Percentiles rank a stretch among this genome's conserved stretches.
These are phyloP conservation scores for Drosophila recens DNA, from an alignment of 2,888 invertebrate genomes.

Conservation along the genomic window DNA sequence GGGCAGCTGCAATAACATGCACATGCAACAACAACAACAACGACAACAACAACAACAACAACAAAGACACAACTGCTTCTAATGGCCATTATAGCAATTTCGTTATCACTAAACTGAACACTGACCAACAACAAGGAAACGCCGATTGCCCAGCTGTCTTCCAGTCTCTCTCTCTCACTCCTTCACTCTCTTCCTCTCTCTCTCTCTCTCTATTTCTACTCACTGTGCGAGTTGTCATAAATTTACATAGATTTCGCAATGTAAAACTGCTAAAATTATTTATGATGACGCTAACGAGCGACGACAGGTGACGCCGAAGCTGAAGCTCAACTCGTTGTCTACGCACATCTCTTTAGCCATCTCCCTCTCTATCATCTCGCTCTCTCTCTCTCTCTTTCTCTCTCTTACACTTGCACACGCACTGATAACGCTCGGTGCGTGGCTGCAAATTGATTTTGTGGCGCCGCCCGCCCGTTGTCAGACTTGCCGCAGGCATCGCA, in stretches of 20 bases:
- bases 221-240: constrained; percentile 60
- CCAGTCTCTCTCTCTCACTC: constrained; percentile 8
- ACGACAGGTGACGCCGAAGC: constrained; percentile 78
- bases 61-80: constrained; percentile 58
- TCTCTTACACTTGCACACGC: constrained; percentile 31
- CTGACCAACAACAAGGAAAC: constrained; percentile 65
- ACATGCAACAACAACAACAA: constrained; percentile 47
- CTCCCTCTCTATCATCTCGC: no score
- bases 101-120: constrained; percentile 61
- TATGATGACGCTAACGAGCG: constrained; percentile 82
- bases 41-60: constrained; percentile 38
- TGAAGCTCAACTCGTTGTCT: constrained; percentile 16
- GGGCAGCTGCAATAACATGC: constrained; percentile 71
- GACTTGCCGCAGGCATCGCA: constrained; percentile 43
- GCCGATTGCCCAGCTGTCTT: constrained; percentile 34
- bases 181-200: neutral
- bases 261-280: constrained; percentile 75
- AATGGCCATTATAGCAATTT: constrained; percentile 78
- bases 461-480: constrained; percentile 71
- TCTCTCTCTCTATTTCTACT: constrained; percentile 9
- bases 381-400: constrained; percentile 1
- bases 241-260: constrained; percentile 77
- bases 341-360: constrained; percentile 36
- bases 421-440: constrained; percentile 75
- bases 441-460: constrained; percentile 77